Evolutionary conservation across 2,797 vertebrate genomes (phyloP), one percentile per base, ranked within the genome.

Genomic region (Malurus leucopterus): DNA sequence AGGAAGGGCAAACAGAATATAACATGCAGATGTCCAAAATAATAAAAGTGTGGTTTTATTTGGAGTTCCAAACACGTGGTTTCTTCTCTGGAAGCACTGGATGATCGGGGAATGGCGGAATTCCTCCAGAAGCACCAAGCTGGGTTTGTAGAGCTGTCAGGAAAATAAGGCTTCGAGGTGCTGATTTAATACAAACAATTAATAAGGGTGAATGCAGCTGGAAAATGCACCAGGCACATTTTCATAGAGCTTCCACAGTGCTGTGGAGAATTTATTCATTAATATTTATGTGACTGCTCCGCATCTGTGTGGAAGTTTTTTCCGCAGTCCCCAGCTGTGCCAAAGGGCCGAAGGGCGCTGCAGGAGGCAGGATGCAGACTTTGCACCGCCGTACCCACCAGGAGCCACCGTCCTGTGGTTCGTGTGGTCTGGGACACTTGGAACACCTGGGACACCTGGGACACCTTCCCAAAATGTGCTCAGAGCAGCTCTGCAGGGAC

Each of bases 201-300:
- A 44, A 29, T 38, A 32, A 69, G n/a, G 29, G 38, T 65, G 54
- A 64, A 77, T n/a, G 49, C 47, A 58, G 58, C 47, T 80, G 26
- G 4, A 6, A 89, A 63, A 47, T 2, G 21, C 38, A 38, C 21
- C 64, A 51, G 49, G 36, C 59, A 23, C 4, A 10, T 46, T 84
- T n/a, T 15, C 70, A 29, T 29, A 3, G 17, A 9, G 14, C 47
- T 69, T 83, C 53, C 57, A 38, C 7, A 3, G 46, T 32, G 6
- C 55, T 0, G 0, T 1, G 1, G 43, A 30, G 34, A 2, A 2
- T 47, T 34, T 26, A 5, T 3, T 49, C n/a, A 30, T 72, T 19
- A 57, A 32, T 70, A 58, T 64, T 50, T 21, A 27, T 3, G 41
- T 16, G 49, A 43, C 27, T 29, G 40, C 36, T 67, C 38, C 4